These are phyloP conservation scores for Eriosoma lanigerum DNA, from an alignment of 1,140 invertebrate species.

Conservation along the genomic window DNA sequence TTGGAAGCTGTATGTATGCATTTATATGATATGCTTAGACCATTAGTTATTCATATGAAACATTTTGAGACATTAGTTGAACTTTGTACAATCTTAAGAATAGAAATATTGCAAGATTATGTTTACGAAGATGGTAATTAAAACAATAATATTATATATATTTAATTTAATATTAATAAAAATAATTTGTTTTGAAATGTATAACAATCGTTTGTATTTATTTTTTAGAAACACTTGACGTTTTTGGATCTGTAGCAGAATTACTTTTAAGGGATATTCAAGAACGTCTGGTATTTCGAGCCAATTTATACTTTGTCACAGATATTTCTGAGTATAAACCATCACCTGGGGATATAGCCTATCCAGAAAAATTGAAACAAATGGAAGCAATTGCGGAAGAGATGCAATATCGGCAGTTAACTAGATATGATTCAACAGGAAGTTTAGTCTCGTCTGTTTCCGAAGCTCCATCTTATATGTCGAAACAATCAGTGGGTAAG, in stretches of 20 bases:
- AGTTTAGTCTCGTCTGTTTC: slow-evolving; percentile 42
- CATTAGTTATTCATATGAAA: slow-evolving; percentile 94
- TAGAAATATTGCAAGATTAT: slow-evolving; percentile 94
- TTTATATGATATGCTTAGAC: slow-evolving; percentile 91
- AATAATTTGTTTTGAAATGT: neutral
- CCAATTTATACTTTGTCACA: slow-evolving; percentile 88
- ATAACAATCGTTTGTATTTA: neutral
- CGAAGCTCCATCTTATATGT: slow-evolving; percentile 32
- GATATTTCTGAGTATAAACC: slow-evolving; percentile 89
- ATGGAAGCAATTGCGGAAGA: slow-evolving; percentile 70
- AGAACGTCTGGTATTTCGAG: slow-evolving; percentile 92
- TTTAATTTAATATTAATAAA: neutral
- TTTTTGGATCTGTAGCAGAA: slow-evolving; percentile 80
- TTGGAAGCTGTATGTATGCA: slow-evolving; percentile 83
- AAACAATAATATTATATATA: neutral
- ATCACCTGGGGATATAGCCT: slow-evolving; percentile 92
- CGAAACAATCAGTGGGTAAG: slow-evolving; percentile 32
- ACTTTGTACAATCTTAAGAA: slow-evolving; percentile 88
- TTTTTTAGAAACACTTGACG: slow-evolving; percentile 67
- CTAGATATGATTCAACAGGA: slow-evolving; percentile 47
- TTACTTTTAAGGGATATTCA: slow-evolving; percentile 95
- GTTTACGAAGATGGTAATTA: slow-evolving; percentile 78
- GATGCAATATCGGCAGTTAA: slow-evolving; percentile 34
- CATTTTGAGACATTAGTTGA: slow-evolving; percentile 97
- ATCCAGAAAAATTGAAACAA: slow-evolving; percentile 96